Percentiles rank a stretch among this genome's conserved stretches.
phyloP scores from a whole-genome alignment of 1,140 invertebrate genomes.

The Heliothis subflexa region DNA sequence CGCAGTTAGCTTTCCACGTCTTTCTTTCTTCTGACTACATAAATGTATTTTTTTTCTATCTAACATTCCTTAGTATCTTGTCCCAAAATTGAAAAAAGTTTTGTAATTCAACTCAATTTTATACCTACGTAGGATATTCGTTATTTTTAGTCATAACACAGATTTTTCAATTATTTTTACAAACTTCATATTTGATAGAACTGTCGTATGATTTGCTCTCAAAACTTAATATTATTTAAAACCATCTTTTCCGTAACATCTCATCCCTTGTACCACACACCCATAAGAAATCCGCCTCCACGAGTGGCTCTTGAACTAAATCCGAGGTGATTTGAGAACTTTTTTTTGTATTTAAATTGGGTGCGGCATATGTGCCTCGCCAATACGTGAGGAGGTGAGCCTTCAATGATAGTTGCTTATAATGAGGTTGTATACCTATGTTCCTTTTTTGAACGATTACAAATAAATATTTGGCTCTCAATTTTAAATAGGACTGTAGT shows the following conservation, averaged over 20 bases:
- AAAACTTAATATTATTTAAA: neutral
- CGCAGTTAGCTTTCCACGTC: too few relatives aligned
- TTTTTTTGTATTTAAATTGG: constrained; percentile 81
- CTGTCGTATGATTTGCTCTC: too few relatives aligned
- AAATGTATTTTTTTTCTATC: too few relatives aligned
- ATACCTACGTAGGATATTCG: too few relatives aligned
- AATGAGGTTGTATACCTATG: neutral
- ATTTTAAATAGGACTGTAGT: neutral
- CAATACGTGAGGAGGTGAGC: constrained; percentile 26
- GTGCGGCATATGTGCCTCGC: constrained; percentile 57
- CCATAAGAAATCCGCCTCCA: constrained; percentile 75
- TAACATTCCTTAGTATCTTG: too few relatives aligned
- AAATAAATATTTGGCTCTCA: neutral
- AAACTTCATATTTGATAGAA: too few relatives aligned
- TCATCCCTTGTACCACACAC: constrained; percentile 54
- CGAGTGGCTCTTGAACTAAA: constrained; percentile 75
- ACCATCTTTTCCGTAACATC: neutral
- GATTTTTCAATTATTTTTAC: too few relatives aligned
- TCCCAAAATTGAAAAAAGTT: too few relatives aligned
- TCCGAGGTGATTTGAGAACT: constrained; percentile 76
- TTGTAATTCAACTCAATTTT: too few relatives aligned
- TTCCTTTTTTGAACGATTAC: neutral
- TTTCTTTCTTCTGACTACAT: too few relatives aligned
- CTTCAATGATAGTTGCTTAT: constrained; percentile 17
- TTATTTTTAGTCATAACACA: too few relatives aligned